Percentiles rank a stretch among this genome's conserved stretches.
Evolutionary conservation across 2,113 vertebrate genomes (phyloP).

Genomic region (Numida meleagris): DNA sequence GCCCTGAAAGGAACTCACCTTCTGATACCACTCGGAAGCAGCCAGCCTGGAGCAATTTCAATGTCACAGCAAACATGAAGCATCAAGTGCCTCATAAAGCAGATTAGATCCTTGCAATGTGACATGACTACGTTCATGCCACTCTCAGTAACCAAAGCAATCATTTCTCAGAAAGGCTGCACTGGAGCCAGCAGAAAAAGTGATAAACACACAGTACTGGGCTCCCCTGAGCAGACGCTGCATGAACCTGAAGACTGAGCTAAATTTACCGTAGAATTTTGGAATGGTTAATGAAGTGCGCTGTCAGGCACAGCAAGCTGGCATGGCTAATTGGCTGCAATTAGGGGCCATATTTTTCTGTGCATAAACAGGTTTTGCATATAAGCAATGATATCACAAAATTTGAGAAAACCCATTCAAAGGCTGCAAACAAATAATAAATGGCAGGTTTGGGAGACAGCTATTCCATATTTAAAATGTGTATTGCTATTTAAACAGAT

Average conservation of each 20-base stretch:
- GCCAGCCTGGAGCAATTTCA: not conserved
- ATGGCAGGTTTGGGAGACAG: not conserved
- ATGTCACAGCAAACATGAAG: not conserved
- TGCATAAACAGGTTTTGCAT: slow-evolving; percentile 37
- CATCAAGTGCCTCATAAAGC: not conserved
- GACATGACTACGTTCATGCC: slow-evolving; percentile 31
- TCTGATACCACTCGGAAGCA: not conserved
- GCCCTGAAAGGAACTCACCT: not conserved
- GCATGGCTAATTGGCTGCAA: slow-evolving; percentile 40
- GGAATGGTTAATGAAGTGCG: slow-evolving; percentile 50
- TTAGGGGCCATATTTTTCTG: slow-evolving; percentile 42
- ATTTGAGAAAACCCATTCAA: not conserved
- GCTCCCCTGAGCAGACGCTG: slow-evolving; percentile 59
- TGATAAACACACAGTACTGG: slow-evolving; percentile 20
- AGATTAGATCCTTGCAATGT: slow-evolving; percentile 4
- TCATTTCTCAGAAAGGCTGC: slow-evolving; percentile 48
- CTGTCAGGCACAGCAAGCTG: slow-evolving; percentile 33
- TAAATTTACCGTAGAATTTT: slow-evolving; percentile 42
- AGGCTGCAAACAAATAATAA: not conserved
- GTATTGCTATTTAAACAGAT: not conserved
- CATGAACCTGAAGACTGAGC: slow-evolving; percentile 1
- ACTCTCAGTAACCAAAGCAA: slow-evolving; percentile 45
- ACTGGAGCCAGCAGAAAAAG: slow-evolving; percentile 22
- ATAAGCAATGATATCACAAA: slow-evolving; percentile 2
- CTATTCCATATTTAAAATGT: not conserved